Evolutionary conservation across 1,140 invertebrate genomes (phyloP).

Genomic region (Papilio xuthus): DNA sequence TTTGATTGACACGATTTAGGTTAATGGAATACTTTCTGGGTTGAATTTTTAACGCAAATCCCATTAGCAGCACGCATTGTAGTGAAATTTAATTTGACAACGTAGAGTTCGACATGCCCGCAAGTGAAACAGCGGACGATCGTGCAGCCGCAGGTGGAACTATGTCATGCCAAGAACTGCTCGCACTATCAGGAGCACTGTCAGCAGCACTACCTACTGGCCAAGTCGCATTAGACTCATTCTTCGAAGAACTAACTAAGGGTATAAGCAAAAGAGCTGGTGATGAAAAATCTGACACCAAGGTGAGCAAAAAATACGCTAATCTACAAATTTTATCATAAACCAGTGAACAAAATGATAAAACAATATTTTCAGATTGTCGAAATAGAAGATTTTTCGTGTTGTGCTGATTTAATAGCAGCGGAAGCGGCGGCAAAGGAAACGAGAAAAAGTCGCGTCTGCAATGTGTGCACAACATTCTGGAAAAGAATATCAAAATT

Average conservation of each 20-base stretch:
- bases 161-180: constrained; percentile 95
- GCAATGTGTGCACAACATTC: constrained; percentile 75
- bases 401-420: constrained; percentile 87
- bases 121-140: constrained; percentile 71
- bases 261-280: constrained; percentile 82
- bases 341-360: not conserved
- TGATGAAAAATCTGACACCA: constrained; percentile 72
- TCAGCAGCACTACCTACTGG: constrained; percentile 95
- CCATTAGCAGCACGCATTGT: constrained; percentile 47
- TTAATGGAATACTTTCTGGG: constrained; percentile 42
- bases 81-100: constrained; percentile 63
- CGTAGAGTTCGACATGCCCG: constrained; percentile 78
- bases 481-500: constrained; percentile 80
- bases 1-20: not conserved
- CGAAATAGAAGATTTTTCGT: constrained; percentile 87
- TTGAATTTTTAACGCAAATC: constrained; percentile 39
- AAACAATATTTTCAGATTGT: constrained; percentile 59
- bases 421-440: constrained; percentile 82
- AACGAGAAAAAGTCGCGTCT: constrained; percentile 74
- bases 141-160: constrained; percentile 78
- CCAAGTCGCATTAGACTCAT: constrained; percentile 90
- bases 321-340: not conserved
- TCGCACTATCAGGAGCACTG: constrained; percentile 94
- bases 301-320: constrained; percentile 52
- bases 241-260: constrained; percentile 90